These are phyloP conservation scores for Micropoecilia bifurca DNA, from an alignment of 2,797 vertebrate species.

Conservation along the genomic window DNA sequence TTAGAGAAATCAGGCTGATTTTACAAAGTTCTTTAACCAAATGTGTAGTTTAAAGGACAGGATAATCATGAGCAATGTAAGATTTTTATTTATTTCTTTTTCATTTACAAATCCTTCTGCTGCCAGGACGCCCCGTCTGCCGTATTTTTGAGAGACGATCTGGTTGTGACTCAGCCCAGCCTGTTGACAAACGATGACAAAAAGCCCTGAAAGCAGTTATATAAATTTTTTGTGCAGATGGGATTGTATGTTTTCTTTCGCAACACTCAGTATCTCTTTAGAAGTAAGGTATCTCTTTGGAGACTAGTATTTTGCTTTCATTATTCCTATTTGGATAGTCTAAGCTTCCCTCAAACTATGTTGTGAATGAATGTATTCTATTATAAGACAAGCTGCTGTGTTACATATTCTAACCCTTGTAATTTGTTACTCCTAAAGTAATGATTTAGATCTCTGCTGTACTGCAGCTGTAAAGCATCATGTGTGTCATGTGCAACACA, in stretches of 20 bases:
- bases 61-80: background rate
- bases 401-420: background rate
- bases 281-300: background rate
- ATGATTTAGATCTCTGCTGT: no score
- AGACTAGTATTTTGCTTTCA: background rate
- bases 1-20: background rate
- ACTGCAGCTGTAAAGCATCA: no score
- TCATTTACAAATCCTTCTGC: background rate
- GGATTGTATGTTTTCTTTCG: background rate
- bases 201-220: background rate
- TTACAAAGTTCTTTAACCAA: background rate
- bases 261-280: background rate
- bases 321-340: background rate
- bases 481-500: background rate
- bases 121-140: background rate
- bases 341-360: background rate
- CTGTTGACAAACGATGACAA: slow-evolving; percentile 4
- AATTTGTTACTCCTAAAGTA: background rate
- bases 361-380: background rate
- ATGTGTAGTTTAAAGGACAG: background rate
- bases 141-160: background rate
- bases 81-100: background rate
- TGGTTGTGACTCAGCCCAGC: background rate
- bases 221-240: slow-evolving; percentile 4
- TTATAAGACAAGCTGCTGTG: background rate